Evolutionary conservation across 2,888 invertebrate genomes (phyloP), one percentile per base, ranked within the genome.

Genomic region (Arctia plantaginis): DNA sequence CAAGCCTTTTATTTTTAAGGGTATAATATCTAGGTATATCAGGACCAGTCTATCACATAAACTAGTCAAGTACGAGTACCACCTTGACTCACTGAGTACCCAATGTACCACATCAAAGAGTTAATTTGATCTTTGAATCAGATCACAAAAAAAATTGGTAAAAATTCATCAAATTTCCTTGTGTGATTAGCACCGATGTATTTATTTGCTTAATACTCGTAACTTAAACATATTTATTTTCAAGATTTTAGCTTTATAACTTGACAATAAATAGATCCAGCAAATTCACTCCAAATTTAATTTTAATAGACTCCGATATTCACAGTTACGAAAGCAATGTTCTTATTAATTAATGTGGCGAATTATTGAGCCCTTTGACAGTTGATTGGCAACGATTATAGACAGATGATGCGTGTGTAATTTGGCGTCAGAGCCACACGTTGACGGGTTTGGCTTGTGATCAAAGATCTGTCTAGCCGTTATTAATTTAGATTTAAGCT

Each of bases 301-400:
- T 64, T 64, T 59, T 18, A 30, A 72, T 20, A 12, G 20, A 47
- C 27, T 59, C 13, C 55, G 35, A 39, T 27, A 66, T 41, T 39
- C 73, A 72, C 66, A 80, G 80, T 78, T 83, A 76, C 68, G 68
- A 71, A 76, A 75, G 76, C 71, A 69, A 76, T 73, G 79, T 77
- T 77, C 79, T 84, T 82, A 82, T 75, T 79, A 78, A 82, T 80
- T 78, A 82, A 76, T 76, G 65, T 69, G 68, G 73, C 41, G 67
- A 83, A 82, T 83, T 82, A 75, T 47, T 66, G 41, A 67, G 55
- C 70, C 77, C 78, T 85, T 80, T 84, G 78, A 77, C 80, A 71
- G 69, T 71, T 82, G 78, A 84, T 76, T 72, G 77, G 64, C 64
- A 35, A 68, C 66, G 74, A 78, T 77, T 74, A 77, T 75, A 44